Evolutionary conservation across 2,113 vertebrate genomes (phyloP).

Genomic region (Lophius piscatorius): DNA sequence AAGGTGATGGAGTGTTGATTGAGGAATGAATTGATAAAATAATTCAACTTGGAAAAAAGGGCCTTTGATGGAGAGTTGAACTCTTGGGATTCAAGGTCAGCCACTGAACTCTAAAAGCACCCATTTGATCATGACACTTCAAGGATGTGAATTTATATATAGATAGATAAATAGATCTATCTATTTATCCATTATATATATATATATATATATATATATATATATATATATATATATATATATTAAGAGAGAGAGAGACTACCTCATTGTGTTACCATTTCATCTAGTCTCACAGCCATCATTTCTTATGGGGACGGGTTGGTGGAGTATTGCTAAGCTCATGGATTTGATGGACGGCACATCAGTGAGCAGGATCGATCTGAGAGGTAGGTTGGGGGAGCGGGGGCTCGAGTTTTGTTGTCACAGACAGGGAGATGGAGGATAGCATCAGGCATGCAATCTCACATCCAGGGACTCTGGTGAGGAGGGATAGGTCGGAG

Average conservation of each 20-base stretch:
- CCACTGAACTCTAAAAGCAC: slow-evolving; percentile 74
- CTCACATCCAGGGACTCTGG: slow-evolving; percentile 69
- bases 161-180: slow-evolving; percentile 26
- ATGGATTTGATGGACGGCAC: slow-evolving; percentile 73
- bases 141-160: slow-evolving; percentile 60
- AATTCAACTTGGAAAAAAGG: slow-evolving; percentile 44
- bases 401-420: slow-evolving; percentile 54
- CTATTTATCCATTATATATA: no score
- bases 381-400: slow-evolving; percentile 30
- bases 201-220: slow-evolving; percentile 9
- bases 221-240: slow-evolving; percentile 21
- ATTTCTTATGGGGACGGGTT: slow-evolving; percentile 56
- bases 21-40: slow-evolving; percentile 60
- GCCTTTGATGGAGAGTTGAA: slow-evolving; percentile 50
- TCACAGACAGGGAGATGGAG: slow-evolving; percentile 76
- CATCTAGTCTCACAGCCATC: slow-evolving; percentile 64
- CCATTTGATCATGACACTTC: slow-evolving; percentile 76
- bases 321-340: slow-evolving; percentile 68
- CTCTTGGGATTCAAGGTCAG: slow-evolving; percentile 69
- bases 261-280: slow-evolving; percentile 56
- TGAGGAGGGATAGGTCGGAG: slow-evolving; percentile 66
- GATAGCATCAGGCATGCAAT: slow-evolving; percentile 81
- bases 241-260: no score
- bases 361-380: slow-evolving; percentile 77
- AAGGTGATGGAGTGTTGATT: slow-evolving; percentile 53